Base-by-base conservation (phyloP, 2,797 vertebrate species). In the Florisuga fusca region DNA sequence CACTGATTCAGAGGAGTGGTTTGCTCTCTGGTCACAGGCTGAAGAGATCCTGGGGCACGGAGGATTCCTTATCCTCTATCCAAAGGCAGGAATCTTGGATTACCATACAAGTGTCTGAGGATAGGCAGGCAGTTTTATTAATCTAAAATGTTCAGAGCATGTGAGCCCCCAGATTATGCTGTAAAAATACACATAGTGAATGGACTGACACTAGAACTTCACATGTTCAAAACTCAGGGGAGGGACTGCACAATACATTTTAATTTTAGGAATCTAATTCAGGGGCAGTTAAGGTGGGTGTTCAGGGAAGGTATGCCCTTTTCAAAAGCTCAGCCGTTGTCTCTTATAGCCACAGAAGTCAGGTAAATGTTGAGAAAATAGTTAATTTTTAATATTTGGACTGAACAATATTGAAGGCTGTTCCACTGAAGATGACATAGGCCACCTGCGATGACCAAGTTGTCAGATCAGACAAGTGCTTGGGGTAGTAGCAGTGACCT, bases 121-220 rank as follows among this genome's bases (percentile, higher is more conserved):
- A 25, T 33, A 71, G 6, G 11, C 34, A 43, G n/a, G 41, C 19
- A 48, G 36, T 54, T 73, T 22, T 19, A 76, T 31, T 26, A 12
- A 83, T 76, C 12, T 53, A 27, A 80, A 91, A 33, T 27, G 2
- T 55, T 73, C 20, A 4, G 61, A 58, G 5, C 12, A 64, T 75
- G 6, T 18, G 13, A n/a, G 41, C n/a, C 6, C 18, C 6, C 34
- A 26, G n/a, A 16, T 57, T 54, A 36, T 0, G 0, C 10, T 63
- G 15, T 48, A 81, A 71, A 93, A 86, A 45, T 14, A 51, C 10
- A 26, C 11, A 23, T 3, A 34, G 7, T 20, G 12, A 83, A 14
- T 4, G 15, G 18, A 59, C 12, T 23, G 64, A 64, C 41, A 5
- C 4, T 27, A 11, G 53, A 63, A 34, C 27, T 66, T 61, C 26